These are phyloP conservation scores for Drosophila seclusa DNA, from an alignment of 2,888 invertebrate species.

Conservation along the genomic window DNA sequence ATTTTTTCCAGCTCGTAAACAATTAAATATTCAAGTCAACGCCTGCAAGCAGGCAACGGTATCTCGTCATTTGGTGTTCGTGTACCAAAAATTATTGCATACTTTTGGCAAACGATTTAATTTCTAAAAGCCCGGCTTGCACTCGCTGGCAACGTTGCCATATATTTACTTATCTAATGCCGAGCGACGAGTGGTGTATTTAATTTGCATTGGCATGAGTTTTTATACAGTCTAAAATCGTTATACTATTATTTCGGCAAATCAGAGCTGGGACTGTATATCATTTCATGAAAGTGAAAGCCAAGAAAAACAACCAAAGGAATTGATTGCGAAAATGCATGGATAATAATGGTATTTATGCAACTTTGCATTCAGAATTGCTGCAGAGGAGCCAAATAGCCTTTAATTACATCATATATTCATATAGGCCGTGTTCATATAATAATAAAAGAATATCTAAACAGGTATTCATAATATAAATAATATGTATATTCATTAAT, in stretches of 20 bases:
- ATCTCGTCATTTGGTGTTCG: not conserved
- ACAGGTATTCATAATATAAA: not conserved
- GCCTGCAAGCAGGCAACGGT: constrained; percentile 47
- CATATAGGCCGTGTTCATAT: too few species aligned
- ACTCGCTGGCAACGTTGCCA: not conserved
- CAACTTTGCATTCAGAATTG: not conserved
- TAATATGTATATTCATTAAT: not conserved
- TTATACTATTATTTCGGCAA: not conserved
- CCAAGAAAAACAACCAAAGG: not conserved
- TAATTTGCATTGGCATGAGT: not conserved
- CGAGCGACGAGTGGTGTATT: not conserved
- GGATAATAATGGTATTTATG: not conserved
- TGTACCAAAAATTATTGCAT: constrained; percentile 31
- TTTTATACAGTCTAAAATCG: not conserved
- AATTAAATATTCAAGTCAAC: constrained; percentile 22
- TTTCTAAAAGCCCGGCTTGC: not conserved
- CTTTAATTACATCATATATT: not conserved
- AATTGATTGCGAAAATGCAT: not conserved
- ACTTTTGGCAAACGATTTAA: constrained; percentile 29
- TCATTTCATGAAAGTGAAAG: not conserved
- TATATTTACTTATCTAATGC: not conserved
- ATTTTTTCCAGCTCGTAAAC: constrained; percentile 26
- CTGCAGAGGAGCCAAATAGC: not conserved
- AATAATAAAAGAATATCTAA: not conserved
- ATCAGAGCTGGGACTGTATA: not conserved